Evolutionary conservation across 2,113 vertebrate species (phyloP), one percentile per base, ranked within the genome.

Genomic region (Sapajus apella): DNA sequence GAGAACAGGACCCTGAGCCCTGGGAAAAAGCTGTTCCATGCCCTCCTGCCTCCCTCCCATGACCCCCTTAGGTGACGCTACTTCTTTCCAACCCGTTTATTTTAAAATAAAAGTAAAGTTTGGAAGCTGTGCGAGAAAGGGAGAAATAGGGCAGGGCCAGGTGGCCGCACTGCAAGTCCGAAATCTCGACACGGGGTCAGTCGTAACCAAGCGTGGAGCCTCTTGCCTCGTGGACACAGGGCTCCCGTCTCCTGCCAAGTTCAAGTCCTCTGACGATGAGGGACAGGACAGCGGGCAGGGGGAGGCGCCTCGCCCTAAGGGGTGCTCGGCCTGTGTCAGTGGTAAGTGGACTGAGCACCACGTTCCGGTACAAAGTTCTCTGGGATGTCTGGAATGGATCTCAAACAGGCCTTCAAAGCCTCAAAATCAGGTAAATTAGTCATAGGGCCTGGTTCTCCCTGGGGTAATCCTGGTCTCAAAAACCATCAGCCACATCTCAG

Each of bases 81-180:
- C 16, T 23, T 56, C 68, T 58, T 58, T 87, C 94, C 56, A 85
- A 84, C 52, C 27, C 17, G 85, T 77, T 80, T 43, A 21, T 88
- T 94, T 92, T 94, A 85, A 90, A 95, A 94, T 79, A 82, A 95
- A 87, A 75, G 45, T 86, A 32, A 95, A 84, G 76, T 77, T 95
- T 97, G 95, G 92, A 97, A 97, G 94, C 92, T 95, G 27, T 11
- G 30, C 25, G n/a, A 96, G 84, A 94, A 85, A 64, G 27, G n/a
- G 56, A 35, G 75, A 85, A 37, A 76, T 35, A 52, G 72, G 47
- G 75, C 21, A 25, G 72, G 58, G 80, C 82, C 68, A 43, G 68
- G 40, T 0, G 47, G 92, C 35, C 37, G 1, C 80, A 58, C 30
- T 4, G 14, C 35, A 50, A 77, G 52, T 40, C 76, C 12, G 6